phyloP scores from a whole-genome alignment of 2,888 invertebrate species.

The Eilema caniola region DNA sequence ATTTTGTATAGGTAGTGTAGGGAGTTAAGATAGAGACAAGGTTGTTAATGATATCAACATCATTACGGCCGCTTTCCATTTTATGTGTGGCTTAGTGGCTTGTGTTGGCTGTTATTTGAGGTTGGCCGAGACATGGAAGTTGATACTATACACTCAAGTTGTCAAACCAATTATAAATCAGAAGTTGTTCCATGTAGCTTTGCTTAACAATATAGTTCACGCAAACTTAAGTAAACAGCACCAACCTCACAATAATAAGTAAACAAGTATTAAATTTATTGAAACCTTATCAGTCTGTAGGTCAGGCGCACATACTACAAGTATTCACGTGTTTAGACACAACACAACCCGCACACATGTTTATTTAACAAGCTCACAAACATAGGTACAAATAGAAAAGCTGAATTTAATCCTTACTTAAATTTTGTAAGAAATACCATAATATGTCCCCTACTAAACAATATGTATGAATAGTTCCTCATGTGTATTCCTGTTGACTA shows the following conservation, averaged over 20 bases:
- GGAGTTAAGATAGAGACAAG: too few species aligned
- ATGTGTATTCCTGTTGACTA: too few species aligned
- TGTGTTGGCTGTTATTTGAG: neutral
- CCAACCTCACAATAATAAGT: slow-evolving; percentile 26
- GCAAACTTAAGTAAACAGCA: slow-evolving; percentile 26
- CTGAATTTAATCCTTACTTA: neutral
- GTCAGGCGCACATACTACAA: slow-evolving; percentile 48
- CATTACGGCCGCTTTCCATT: too few species aligned
- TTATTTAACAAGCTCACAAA: slow-evolving; percentile 34
- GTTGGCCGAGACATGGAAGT: neutral
- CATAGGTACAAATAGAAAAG: neutral
- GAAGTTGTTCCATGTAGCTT: neutral
- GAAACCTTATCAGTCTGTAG: slow-evolving; percentile 59
- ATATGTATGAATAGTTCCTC: too few species aligned
- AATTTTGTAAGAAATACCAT: neutral
- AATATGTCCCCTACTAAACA: too few species aligned
- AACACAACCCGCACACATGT: slow-evolving; percentile 42
- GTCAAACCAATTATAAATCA: too few species aligned
- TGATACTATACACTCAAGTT: neutral
- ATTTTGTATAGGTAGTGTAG: too few species aligned
- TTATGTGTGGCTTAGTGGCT: too few species aligned
- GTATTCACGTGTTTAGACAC: slow-evolving; percentile 59
- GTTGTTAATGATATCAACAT: too few species aligned
- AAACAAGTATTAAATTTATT: slow-evolving; percentile 42
- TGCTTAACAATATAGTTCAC: slow-evolving; percentile 17